phyloP scores from a whole-genome alignment of 2,797 vertebrate species.

The Crypturellus tataupa region DNA sequence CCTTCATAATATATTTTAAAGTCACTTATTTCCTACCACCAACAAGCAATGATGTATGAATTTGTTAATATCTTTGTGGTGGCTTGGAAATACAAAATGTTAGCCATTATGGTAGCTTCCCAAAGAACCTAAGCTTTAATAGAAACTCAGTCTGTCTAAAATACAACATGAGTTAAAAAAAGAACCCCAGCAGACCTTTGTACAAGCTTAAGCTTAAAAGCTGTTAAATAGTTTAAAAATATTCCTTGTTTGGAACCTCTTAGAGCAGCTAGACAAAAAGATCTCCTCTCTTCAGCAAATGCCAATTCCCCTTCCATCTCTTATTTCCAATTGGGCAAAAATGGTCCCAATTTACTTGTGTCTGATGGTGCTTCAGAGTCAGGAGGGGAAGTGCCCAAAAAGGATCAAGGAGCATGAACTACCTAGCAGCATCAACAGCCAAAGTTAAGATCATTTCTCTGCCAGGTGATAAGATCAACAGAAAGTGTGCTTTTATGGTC shows the following conservation, averaged over 20 bases:
- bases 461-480: not conserved
- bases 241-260: not conserved
- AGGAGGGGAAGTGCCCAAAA: not conserved
- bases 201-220: not conserved
- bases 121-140: not conserved
- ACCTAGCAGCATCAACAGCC: not conserved
- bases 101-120: not conserved
- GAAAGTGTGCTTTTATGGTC: not conserved
- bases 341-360: not conserved
- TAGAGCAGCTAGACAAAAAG: not conserved
- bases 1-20: conserved; percentile 11
- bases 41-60: conserved; percentile 40
- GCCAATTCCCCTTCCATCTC: not conserved
- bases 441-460: not conserved
- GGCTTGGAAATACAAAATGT: conserved; percentile 8
- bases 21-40: conserved; percentile 24
- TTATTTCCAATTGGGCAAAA: not conserved
- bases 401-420: not conserved
- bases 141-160: not conserved
- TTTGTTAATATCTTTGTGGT: not conserved
- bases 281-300: not conserved
- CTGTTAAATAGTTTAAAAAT: not conserved
- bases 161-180: not conserved
- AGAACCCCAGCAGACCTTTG: not conserved
- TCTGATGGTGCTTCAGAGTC: not conserved